These are phyloP conservation scores for Piezodorus guildinii DNA, from an alignment of 1,140 invertebrate species.

Conservation along the genomic window DNA sequence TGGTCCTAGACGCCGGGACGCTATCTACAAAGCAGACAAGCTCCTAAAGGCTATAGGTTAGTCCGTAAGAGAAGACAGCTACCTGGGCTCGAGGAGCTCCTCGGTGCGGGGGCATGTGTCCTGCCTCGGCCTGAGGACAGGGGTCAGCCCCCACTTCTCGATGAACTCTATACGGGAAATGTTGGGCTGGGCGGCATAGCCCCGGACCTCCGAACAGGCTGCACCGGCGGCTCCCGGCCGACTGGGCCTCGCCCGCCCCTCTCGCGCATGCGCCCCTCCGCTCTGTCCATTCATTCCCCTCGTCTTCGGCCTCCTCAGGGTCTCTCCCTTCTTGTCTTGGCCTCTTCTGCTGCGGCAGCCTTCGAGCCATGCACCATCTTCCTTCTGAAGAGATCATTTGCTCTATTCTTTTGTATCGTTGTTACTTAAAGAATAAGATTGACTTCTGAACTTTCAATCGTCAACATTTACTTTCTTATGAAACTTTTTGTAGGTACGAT, in stretches of 20 bases:
- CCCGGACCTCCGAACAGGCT: constrained; percentile 17
- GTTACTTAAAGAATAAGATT: too few relatives aligned
- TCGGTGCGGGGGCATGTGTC: constrained; percentile 65
- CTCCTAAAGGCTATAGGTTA: too few relatives aligned
- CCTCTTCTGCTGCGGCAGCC: too few relatives aligned
- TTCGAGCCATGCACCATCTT: too few relatives aligned
- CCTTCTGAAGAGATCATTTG: too few relatives aligned
- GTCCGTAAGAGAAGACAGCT: not conserved
- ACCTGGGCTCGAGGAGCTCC: constrained; percentile 34
- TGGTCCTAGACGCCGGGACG: too few relatives aligned
- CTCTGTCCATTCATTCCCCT: not conserved
- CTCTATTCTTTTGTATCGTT: too few relatives aligned
- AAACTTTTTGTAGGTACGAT: too few relatives aligned
- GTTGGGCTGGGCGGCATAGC: constrained; percentile 42
- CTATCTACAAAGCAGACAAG: too few relatives aligned
- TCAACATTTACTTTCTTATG: too few relatives aligned
- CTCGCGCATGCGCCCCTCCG: constrained; percentile 13
- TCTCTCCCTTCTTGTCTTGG: constrained; percentile 5
- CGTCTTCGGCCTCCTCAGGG: not conserved
- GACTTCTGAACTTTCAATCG: too few relatives aligned
- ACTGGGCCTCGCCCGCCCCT: constrained; percentile 1
- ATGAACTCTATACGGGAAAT: constrained; percentile 91
- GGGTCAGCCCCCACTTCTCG: constrained; percentile 90
- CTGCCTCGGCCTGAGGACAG: constrained; percentile 87
- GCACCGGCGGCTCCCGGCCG: constrained; percentile 16